phyloP scores from a whole-genome alignment of 2,113 vertebrate species.

The Megaceryle torquata region DNA sequence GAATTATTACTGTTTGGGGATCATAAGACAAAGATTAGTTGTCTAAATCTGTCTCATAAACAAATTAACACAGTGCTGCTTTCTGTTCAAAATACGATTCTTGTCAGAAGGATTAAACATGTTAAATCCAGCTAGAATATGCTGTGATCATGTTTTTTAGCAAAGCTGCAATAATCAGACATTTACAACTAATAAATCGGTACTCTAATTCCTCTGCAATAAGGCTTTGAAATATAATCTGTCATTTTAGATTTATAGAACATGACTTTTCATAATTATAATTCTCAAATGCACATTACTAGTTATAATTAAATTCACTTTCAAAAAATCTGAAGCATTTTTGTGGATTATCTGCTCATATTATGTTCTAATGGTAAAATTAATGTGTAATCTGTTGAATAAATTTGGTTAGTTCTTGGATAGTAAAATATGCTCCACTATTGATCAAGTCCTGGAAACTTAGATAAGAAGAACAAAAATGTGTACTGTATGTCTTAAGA shows the following conservation, averaged over 20 bases:
- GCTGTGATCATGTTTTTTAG: constrained; percentile 65
- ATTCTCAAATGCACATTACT: constrained; percentile 73
- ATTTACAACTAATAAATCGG: constrained; percentile 81
- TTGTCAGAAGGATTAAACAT: constrained; percentile 72
- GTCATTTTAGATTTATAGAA: constrained; percentile 77
- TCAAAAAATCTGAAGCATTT: constrained; percentile 72
- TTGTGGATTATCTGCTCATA: constrained; percentile 74
- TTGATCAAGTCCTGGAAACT: constrained; percentile 65
- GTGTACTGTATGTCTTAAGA: constrained; percentile 32
- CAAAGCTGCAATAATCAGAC: constrained; percentile 79
- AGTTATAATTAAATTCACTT: constrained; percentile 82
- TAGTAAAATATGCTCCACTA: constrained; percentile 40
- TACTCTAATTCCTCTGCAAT: constrained; percentile 77
- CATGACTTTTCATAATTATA: constrained; percentile 78
- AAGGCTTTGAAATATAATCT: constrained; percentile 82
- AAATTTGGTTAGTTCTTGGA: constrained; percentile 64
- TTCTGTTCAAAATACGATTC: constrained; percentile 64
- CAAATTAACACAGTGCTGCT: constrained; percentile 72
- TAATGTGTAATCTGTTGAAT: constrained; percentile 76
- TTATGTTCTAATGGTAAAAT: constrained; percentile 70
- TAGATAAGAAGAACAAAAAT: constrained; percentile 64
- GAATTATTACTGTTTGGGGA: constrained; percentile 54
- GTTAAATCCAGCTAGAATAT: constrained; percentile 73
- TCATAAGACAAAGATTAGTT: constrained; percentile 64
- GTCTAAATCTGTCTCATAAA: constrained; percentile 72